Percentiles rank a stretch among this genome's conserved stretches.
These are phyloP conservation scores for Polylopha cassiicola DNA, from an alignment of 2,888 invertebrate species.

Conservation along the genomic window DNA sequence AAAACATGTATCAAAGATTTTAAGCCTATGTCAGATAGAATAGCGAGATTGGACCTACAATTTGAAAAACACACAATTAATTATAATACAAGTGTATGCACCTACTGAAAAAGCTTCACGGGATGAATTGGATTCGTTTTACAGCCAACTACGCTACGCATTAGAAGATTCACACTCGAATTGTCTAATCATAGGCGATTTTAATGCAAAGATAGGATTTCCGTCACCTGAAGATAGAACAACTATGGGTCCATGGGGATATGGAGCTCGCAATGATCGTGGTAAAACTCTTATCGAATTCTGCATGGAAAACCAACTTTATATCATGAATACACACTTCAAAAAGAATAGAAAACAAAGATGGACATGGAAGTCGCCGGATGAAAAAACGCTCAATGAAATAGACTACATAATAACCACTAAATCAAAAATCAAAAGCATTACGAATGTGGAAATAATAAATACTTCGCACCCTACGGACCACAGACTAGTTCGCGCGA, in stretches of 20 bases:
- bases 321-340: conserved; percentile 1
- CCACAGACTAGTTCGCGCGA: not conserved
- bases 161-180: not conserved
- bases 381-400: conserved; percentile 1
- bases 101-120: not conserved
- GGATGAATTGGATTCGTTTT: not conserved
- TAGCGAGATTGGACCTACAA: conserved; percentile 1
- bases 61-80: not conserved
- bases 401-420: conserved; percentile 3
- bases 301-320: not conserved
- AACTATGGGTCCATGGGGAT: not conserved
- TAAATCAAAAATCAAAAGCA: not conserved
- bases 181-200: no score
- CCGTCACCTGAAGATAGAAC: not conserved
- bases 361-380: conserved; percentile 3
- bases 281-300: not conserved
- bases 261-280: not conserved
- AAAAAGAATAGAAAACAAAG: not conserved
- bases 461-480: conserved; percentile 4
- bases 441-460: conserved; percentile 1
- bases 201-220: not conserved
- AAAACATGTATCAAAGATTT: not conserved
- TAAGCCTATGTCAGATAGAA: conserved; percentile 1
- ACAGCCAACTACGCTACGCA: not conserved
- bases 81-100: conserved; percentile 1